Percentiles rank a stretch among this genome's conserved stretches.
Conservation (phyloP, 2,113 vertebrate species). For the Pelmatolapia mariae region DNA sequence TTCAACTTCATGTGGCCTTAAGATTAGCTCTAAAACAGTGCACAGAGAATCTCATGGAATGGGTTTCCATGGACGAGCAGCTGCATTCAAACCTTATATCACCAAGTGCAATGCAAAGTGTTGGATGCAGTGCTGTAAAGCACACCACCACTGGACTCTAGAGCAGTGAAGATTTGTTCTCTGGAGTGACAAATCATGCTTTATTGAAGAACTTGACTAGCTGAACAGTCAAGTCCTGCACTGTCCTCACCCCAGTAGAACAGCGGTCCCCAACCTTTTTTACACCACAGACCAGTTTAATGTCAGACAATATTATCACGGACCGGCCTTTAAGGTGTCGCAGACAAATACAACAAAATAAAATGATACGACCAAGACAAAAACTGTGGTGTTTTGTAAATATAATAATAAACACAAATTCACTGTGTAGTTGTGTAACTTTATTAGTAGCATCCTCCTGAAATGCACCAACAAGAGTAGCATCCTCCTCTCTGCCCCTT, state of each 20-base stretch:
- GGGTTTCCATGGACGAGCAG: background rate
- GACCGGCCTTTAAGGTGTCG: too few species aligned
- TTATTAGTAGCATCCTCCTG: too few species aligned
- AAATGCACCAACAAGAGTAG: too few species aligned
- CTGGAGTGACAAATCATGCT: background rate
- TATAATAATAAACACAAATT: too few species aligned
- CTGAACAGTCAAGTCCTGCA: background rate
- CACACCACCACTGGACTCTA: background rate
- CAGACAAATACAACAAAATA: too few species aligned
- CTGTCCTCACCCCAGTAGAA: background rate
- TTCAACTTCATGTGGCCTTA: background rate
- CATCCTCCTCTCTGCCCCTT: too few species aligned
- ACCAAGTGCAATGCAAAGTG: background rate
- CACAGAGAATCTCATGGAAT: background rate
- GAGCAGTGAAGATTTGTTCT: background rate
- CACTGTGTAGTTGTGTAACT: too few species aligned
- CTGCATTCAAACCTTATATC: background rate
- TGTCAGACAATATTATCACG: too few species aligned
- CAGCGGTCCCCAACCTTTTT: background rate
- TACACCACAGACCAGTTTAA: too few species aligned
- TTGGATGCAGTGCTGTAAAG: background rate
- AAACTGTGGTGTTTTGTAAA: too few species aligned
- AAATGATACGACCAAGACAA: too few species aligned
- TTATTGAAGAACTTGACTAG: background rate
- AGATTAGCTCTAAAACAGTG: background rate